Base-by-base conservation (phyloP, 2,113 vertebrate genomes). In the Lota lota region DNA sequence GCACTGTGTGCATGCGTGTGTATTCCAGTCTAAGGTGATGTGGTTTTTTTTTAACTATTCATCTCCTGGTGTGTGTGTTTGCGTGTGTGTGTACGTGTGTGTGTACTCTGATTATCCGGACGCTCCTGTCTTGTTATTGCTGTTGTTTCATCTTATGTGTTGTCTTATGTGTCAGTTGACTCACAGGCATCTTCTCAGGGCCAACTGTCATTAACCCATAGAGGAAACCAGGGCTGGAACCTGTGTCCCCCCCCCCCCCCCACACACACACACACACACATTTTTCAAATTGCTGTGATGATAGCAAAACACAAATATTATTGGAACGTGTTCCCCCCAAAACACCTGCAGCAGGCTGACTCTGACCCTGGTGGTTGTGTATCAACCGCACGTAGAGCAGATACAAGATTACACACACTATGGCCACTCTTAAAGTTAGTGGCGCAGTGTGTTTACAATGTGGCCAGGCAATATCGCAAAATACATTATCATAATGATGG, bases 271-370 rank as follows among this genome's bases (percentile, higher is more conserved):
- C 66, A 47, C 61, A 80, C 64, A 33, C 66, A 50, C 83, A 47
- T 47, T 47, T 74, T 66, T 84, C 1, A 47, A 79, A 83, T 90
- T 86, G 75, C 69, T 73, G 53, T 60, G 62, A 61, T 63, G 69
- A 36, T 68, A 76, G 61, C 76, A 58, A 62, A 62, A 60, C 50
- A 65, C 68, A 88, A 89, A 90, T 88, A 85, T 90, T 90, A 83
- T 83, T 83, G 74, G 73, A 85, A 80, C 75, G 56, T 61, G 63
- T 83, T 81, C 70, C 64, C 73, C 28, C 61, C 19, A 0, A 69
- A 73, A 69, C 77, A 86, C 84, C 78, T 75, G 58, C 61, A 79
- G 82, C 77, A 73, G 78, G 2, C 40, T 2, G 78, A 11, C 6
- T 2, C 40, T 47, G 40, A 47, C 40, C 40, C 40, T 47, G 40